A percentile compares a stretch with the other conserved stretches of the same genome.
phyloP scores from a whole-genome alignment of 2,888 invertebrate genomes.

The Apodemia duryi region DNA sequence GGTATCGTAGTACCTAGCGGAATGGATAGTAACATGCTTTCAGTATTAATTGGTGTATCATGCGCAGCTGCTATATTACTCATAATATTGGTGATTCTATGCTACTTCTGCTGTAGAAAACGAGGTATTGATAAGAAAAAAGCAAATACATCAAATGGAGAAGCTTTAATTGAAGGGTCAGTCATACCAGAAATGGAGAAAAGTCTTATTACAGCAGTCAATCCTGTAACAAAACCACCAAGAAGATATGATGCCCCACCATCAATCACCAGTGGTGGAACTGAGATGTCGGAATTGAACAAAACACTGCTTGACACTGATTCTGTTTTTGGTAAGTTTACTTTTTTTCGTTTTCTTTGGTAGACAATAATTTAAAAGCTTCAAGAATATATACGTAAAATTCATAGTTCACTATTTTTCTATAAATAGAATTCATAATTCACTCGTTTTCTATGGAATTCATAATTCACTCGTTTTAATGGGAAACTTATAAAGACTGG shows the following conservation, averaged over 20 bases:
- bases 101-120: constrained; percentile 79
- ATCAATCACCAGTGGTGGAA: constrained; percentile 84
- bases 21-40: constrained; percentile 76
- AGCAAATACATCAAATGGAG: constrained; percentile 80
- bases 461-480: too few species aligned
- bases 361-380: too few species aligned
- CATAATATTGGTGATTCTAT: constrained; percentile 68
- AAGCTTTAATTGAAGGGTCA: constrained; percentile 86
- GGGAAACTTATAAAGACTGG: too few species aligned
- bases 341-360: too few species aligned
- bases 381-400: too few species aligned
- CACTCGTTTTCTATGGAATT: too few species aligned
- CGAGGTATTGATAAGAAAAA: constrained; percentile 80
- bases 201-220: constrained; percentile 89
- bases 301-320: constrained; percentile 89
- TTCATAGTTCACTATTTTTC: too few species aligned
- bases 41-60: constrained; percentile 75
- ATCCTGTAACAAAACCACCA: constrained; percentile 91
- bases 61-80: constrained; percentile 71
- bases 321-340: constrained; percentile 85
- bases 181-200: constrained; percentile 91
- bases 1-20: constrained; percentile 67
- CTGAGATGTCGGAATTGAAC: constrained; percentile 90
- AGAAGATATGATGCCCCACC: constrained; percentile 86
- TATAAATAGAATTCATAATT: too few species aligned